Percentiles rank a stretch among this genome's conserved stretches.
phyloP scores from a whole-genome alignment of 2,113 vertebrate genomes.

The Syrrhaptes paradoxus region DNA sequence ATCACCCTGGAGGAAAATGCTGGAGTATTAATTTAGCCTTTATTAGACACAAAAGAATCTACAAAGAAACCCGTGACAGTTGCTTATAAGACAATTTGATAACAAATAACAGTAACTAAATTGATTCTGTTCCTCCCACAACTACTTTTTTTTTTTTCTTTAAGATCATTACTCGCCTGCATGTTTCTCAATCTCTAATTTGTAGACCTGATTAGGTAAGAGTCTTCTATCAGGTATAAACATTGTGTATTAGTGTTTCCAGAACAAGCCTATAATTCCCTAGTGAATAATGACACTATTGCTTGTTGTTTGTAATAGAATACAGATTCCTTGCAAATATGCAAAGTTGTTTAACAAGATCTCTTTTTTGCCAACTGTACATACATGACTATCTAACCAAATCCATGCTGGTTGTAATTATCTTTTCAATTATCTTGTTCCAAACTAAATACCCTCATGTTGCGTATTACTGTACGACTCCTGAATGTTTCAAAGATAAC shows the following conservation, averaged over 20 bases:
- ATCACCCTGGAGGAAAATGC: background rate
- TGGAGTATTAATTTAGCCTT: background rate
- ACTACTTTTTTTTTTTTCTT: background rate
- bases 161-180: background rate
- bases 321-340: background rate
- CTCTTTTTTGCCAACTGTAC: background rate
- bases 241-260: background rate
- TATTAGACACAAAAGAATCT: background rate
- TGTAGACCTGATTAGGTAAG: background rate
- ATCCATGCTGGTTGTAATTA: background rate
- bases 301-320: background rate
- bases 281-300: background rate
- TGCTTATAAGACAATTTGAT: background rate
- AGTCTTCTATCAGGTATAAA: background rate
- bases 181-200: background rate
- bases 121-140: fast-evolving
- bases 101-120: background rate
- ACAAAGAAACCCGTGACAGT: background rate
- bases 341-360: background rate
- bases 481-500: background rate
- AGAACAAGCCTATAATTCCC: background rate
- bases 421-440: background rate
- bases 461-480: background rate
- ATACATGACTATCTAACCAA: background rate
- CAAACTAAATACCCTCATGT: background rate